These are phyloP conservation scores for Oreochromis tanganicae DNA, from an alignment of 2,113 vertebrate genomes.

Conservation along the genomic window DNA sequence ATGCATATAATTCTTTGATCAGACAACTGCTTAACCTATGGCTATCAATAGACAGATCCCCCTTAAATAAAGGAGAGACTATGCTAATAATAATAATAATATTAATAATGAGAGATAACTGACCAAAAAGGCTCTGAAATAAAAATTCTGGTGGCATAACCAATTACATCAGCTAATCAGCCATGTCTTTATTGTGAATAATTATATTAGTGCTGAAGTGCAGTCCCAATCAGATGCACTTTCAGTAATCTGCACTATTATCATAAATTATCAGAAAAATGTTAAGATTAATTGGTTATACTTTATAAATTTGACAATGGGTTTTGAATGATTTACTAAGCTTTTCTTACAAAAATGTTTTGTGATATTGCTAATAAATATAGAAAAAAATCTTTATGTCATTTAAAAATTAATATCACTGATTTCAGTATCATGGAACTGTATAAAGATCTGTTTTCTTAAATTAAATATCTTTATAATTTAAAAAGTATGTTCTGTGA, in stretches of 20 bases:
- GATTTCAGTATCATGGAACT: background rate
- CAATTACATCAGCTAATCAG: background rate
- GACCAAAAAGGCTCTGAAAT: background rate
- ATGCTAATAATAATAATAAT: background rate
- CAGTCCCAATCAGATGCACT: background rate
- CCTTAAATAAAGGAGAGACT: background rate
- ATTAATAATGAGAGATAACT: background rate
- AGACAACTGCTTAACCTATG: background rate
- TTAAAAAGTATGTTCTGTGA: background rate
- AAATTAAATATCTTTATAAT: background rate
- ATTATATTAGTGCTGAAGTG: background rate
- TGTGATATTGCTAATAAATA: background rate
- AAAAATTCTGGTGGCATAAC: background rate
- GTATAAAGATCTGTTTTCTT: background rate
- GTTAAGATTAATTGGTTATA: background rate
- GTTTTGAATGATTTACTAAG: background rate
- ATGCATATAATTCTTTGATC: background rate
- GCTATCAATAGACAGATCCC: background rate
- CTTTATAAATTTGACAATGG: background rate
- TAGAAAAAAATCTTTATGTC: background rate
- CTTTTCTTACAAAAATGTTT: background rate
- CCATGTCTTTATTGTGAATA: background rate
- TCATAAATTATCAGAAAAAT: background rate
- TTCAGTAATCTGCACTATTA: background rate
- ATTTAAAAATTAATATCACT: background rate